Base-by-base conservation (phyloP, 2,888 invertebrate species). In the Caenorhabditis virilis region DNA sequence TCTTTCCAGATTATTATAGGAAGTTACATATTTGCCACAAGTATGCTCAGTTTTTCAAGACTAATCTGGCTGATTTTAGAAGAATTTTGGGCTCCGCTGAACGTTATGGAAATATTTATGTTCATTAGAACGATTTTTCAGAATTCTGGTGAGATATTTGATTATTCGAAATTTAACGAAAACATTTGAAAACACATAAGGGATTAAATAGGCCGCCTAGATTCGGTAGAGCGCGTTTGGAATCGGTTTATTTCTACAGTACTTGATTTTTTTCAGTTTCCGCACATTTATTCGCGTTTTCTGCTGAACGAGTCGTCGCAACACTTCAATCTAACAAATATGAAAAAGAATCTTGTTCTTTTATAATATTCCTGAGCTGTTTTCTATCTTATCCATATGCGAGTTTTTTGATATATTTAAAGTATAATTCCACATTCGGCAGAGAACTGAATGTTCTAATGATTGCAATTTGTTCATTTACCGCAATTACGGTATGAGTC, bases 1-100 rank as follows among this genome's bases (percentile, higher is more conserved):
- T 7, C 4, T 35, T 47, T 52, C 25, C 55, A 64, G 64, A 55
- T 64, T 26, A 54, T 59, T 0, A 59, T 64, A 4, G 41, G 50
- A 6, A 59, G 59, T 39, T 64, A 64, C 45, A 48, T 51, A 15
- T 23, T 59, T 2, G 59, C 64, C 6, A 55, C 57, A 36, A 25
- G 59, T 2, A 38, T 47, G 18, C 46, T 59, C 50, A 64, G 64
- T 38, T 36, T 59, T 7, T 59, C 55, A 2, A 54, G 64, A 3
- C 38, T 55, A 16, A n/a, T 54, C 18, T 64, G 64, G 64, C 59
- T 64, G 43, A 48, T 64, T 18, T 55, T 39, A 41, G 64, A 64
- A 11, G 22, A 55, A 13, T 50, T 51, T 33, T 47, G 41, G 48
- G 51, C 55, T 33, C 55, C 55, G 16, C 39, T 64, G 36, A 38